Base-by-base conservation (phyloP, 1,140 invertebrate species). In the Formica exsecta region DNA sequence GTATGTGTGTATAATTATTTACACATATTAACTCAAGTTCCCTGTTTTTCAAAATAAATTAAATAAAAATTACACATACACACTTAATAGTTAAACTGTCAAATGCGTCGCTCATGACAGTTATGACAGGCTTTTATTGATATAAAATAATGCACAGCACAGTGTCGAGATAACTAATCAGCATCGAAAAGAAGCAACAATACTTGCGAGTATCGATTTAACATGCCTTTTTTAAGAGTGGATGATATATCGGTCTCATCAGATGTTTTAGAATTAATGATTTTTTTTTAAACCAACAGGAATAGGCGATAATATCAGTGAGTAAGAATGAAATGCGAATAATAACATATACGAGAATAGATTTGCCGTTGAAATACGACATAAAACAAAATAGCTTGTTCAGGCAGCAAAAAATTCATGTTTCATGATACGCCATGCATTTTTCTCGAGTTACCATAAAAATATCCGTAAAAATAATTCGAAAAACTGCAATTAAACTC, bases 391-490 rank as follows among this genome's bases (percentile, higher is more conserved):
- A 19, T 48, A 16, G 16, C 48, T 51, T 51, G 5, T 51, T 51
- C 0, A 19, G 3, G 48, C 0, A 51, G 9, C 0, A 71, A 44
- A 76, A 16, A 32, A 77, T 64, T 8, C n/a, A n/a, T 70, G 29
- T 4, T 48, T 48, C 48, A 2, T 19, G 5, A 41, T 70, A 29
- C 7, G 8, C 1, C 1, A 51, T 5, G 16, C 8, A 51, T 32
- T 19, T 48, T 13, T 1, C 8, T 54, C 29, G 11, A 59, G 32
- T 57, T 59, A 25, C 13, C 3, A 41, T 8, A 75, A 61, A 75
- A 41, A 75, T 61, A 61, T 38, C 54, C 59, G 13, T 13, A 75
- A 41, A 75, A 75, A 9, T 64, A 36, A 65, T 65, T 38, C 32
- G 32, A 38, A 65, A 65, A 36, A 19, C 38, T 61, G 0, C 57